phyloP scores from a whole-genome alignment of 2,888 invertebrate species.

The Mylabris sibirica region DNA sequence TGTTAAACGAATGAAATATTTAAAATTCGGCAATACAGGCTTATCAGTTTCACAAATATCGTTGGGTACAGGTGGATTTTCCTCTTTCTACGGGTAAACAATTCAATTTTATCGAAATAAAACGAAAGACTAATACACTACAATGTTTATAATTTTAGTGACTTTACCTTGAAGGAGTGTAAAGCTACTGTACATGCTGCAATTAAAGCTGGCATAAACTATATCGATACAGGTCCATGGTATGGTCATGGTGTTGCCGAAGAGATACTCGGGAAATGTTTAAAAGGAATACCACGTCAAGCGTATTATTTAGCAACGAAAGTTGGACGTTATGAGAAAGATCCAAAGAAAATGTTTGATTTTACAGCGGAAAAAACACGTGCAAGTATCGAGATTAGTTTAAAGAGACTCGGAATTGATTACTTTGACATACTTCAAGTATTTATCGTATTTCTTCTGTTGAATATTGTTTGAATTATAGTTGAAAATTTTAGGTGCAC shows the following conservation, averaged over 20 bases:
- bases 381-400: conserved; percentile 77
- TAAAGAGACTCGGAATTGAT: conserved; percentile 75
- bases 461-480: conserved; percentile 9
- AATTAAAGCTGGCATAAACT: conserved; percentile 84
- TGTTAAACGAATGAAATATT: conserved; percentile 76
- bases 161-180: conserved; percentile 71
- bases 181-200: conserved; percentile 74
- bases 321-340: conserved; percentile 82
- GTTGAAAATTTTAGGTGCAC: conserved; percentile 74
- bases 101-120: background rate
- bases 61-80: conserved; percentile 77
- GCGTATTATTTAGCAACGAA: conserved; percentile 92
- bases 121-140: background rate
- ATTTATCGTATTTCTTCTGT: conserved; percentile 21
- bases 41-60: conserved; percentile 75
- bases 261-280: conserved; percentile 80
- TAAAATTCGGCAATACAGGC: conserved; percentile 76
- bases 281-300: conserved; percentile 79
- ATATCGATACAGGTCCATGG: conserved; percentile 91
- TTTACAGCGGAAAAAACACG: conserved; percentile 80
- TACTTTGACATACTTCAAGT: conserved; percentile 93
- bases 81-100: conserved; percentile 75
- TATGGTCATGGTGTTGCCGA: conserved; percentile 92
- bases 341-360: conserved; percentile 81
- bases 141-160: conserved; percentile 60